Evolutionary conservation across 2,888 invertebrate species (phyloP), one percentile per base, ranked within the genome.

Genomic region (Dolomedes plantarius): DNA sequence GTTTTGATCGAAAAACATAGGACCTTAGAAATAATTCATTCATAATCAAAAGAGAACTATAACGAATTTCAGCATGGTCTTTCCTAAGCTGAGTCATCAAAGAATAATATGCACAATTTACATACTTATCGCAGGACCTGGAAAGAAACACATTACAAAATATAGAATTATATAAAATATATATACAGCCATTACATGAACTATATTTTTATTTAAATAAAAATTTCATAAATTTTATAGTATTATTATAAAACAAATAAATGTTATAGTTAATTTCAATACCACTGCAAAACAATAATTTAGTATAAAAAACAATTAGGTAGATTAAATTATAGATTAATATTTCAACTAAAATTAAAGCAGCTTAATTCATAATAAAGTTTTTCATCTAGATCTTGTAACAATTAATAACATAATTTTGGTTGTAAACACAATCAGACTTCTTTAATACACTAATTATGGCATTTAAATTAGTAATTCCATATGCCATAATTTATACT

Each of bases 31-130:
- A 93, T 13, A 94, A 90, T 88, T 92, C 92, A 89, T 93, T 91
- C 73, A 92, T 91, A 50, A 93, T 91, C 88, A 92, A 92, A 88
- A 93, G 92, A 9, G 93, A 91, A 88, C 93, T 92, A 41, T 91
- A 91, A 13, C 93, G 90, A 69, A 93, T 91, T 91, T 93, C 93
- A 16, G 93, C 91, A 90, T 93, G 93, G 1, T 93, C 91, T 88
- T 92, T 91, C 73, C 91, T 90, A 41, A 93, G 89, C 83, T 92
- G 92, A 27, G 91, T 90, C 89, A 91, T 90, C 62, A 93, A 82
- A 50, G 92, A 88, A 56, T 91, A 90, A 89, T 91, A 92, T 3
- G 91, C 91, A 89, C 92, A 91, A 68, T 91, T 90, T 2, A 93
- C 90, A 90, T 92, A 92, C 29, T 90, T 90, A 87, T 92, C 91